Evolutionary conservation across 1,140 invertebrate species (phyloP).

Genomic region (Nylanderia fulva): DNA sequence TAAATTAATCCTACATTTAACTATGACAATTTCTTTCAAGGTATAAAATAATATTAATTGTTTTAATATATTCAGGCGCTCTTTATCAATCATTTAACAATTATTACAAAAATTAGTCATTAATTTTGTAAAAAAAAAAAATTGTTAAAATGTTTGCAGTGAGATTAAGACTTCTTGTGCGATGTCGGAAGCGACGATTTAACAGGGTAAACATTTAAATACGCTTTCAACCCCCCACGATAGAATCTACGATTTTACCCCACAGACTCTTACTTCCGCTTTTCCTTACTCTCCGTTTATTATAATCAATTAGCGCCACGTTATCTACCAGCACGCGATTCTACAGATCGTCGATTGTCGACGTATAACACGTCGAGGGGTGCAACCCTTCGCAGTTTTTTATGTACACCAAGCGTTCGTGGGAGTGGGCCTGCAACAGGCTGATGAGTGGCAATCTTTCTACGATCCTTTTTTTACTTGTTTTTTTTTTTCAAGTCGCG

Average conservation of each 20-base stretch:
- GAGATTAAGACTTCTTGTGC: background rate
- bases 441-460: constrained; percentile 83
- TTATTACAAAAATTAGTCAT: background rate
- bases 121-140: background rate
- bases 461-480: constrained; percentile 17
- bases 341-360: constrained; percentile 52
- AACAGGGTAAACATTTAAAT: constrained; percentile 41
- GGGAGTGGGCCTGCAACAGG: constrained; percentile 81
- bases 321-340: constrained; percentile 82
- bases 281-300: constrained; percentile 76
- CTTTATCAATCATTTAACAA: background rate
- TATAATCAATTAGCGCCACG: constrained; percentile 85
- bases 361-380: constrained; percentile 75
- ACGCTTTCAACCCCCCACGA: constrained; percentile 73
- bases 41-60: constrained; percentile 1
- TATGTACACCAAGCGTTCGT: constrained; percentile 74
- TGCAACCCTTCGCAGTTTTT: constrained; percentile 84
- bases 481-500: background rate
- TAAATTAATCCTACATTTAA: background rate
- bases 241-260: constrained; percentile 70
- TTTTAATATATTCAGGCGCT: constrained; percentile 3
- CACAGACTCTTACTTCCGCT: constrained; percentile 67
- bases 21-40: background rate
- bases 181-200: constrained; percentile 27
- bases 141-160: background rate